Base-by-base conservation (phyloP, 2,888 invertebrate genomes). In the Eledone cirrhosa region DNA sequence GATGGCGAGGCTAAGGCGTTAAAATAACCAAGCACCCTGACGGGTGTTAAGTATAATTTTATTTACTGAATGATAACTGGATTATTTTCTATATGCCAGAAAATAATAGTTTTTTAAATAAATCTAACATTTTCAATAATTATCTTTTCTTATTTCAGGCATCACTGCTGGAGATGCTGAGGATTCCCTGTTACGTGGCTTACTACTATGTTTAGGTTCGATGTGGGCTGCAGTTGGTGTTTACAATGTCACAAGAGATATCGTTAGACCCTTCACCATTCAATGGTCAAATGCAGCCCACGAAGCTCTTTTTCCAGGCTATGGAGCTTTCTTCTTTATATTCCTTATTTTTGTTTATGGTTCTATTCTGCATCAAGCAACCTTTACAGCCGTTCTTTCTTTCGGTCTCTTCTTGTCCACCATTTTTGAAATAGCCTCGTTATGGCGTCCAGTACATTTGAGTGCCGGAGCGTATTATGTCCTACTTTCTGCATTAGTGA, bases 381-480 rank as follows among this genome's bases (percentile, higher is more conserved):
- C 78, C 48, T 79, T 81, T 78, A 79, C 83, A 0, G 82, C 83
- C 16, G 80, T 84, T 14, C 67, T 85, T 22, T 78, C 85, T n/a
- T 79, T 85, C 8, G 83, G 84, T 41, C 77, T 79, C 67, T 79
- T 80, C 14, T 82, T 84, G 11, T 80, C 83, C 8, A 82, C 82
- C 69, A 80, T 84, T 22, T 84, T 84, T 74, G 84, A 84, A 77
- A 83, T 84, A 48, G 80, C 83, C 2, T 79, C 82, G 33, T 78
- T 84, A 59, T 84, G 84, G 84, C 82, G 80, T 14, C 84, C 82
- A 14, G 77, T 84, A 14, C 48, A 81, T 13, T 77, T 80, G 47
- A 83, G 83, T n/a, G 82, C 82, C 53, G 84, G 82, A 0, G 82
- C 84, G 2, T 84, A 84, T 78, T 84, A 84, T 65, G 80, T 85